Percentiles rank a stretch among this genome's conserved stretches.
Evolutionary conservation across 1,140 invertebrate genomes (phyloP).

Genomic region (Tetramorium parvispinum): DNA sequence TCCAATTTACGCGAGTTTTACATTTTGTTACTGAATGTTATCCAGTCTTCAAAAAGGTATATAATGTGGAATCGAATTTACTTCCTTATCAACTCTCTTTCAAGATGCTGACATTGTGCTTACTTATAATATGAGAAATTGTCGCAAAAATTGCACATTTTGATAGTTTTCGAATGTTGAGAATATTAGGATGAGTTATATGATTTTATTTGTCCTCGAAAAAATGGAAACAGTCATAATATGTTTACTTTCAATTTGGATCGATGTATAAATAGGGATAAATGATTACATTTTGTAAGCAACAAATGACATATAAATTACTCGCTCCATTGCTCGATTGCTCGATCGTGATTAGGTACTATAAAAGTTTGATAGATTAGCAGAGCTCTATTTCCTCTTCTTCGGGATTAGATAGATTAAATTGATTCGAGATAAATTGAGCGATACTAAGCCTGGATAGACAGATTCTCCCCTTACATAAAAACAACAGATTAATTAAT

Average conservation of each 20-base stretch:
- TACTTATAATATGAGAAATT: background rate
- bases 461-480: background rate
- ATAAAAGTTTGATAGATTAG: slow-evolving; percentile 4
- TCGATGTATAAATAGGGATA: background rate
- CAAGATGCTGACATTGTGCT: background rate
- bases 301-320: background rate
- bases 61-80: background rate
- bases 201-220: background rate
- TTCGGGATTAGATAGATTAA: slow-evolving; percentile 19
- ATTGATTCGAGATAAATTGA: slow-evolving; percentile 10
- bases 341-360: background rate
- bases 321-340: background rate
- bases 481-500: slow-evolving; percentile 26
- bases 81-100: background rate
- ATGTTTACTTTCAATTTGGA: background rate
- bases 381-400: background rate
- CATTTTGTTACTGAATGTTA: background rate
- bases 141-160: background rate
- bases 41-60: background rate
- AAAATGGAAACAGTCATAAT: background rate
- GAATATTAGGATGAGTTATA: background rate
- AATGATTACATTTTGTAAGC: background rate
- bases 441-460: background rate
- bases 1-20: background rate
- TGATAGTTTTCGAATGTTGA: background rate